Evolutionary conservation across 37 sponge, comb jelly and placozoan genomes (phyloP).

Genomic region (Hexactinellida sp.): DNA sequence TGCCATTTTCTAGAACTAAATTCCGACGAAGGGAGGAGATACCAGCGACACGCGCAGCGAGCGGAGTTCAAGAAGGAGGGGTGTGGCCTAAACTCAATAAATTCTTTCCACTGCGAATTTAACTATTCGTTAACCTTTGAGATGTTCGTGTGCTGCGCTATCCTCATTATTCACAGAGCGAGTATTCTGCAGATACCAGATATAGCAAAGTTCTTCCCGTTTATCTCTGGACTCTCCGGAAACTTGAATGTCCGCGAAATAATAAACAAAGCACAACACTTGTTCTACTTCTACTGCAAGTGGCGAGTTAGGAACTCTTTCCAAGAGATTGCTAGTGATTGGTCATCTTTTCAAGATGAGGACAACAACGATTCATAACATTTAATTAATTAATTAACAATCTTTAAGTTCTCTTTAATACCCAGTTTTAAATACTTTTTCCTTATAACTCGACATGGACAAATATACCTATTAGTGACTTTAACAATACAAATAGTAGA

Average conservation of each 20-base stretch:
- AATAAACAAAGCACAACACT: neutral
- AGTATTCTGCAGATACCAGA: constrained; percentile 30
- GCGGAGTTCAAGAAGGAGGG: neutral
- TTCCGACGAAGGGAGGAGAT: constrained; percentile 41
- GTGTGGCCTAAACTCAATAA: neutral
- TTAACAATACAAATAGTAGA: too few relatives aligned
- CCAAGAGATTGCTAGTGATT: neutral
- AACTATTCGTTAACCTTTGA: constrained; percentile 69
- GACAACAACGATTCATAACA: neutral
- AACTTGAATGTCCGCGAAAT: neutral
- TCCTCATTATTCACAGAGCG: constrained; percentile 33
- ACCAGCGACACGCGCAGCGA: neutral
- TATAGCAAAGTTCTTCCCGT: constrained; percentile 32
- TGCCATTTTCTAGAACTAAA: constrained; percentile 60
- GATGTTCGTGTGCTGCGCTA: constrained; percentile 70
- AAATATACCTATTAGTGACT: too few relatives aligned
- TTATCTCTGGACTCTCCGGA: neutral
- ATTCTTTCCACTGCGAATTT: constrained; percentile 21
- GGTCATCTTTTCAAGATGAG: neutral
- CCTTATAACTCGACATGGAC: too few relatives aligned
- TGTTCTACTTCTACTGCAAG: neutral
- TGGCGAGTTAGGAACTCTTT: neutral
- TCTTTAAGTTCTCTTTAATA: too few relatives aligned
- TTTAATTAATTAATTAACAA: too few relatives aligned
- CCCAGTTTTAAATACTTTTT: too few relatives aligned